These are phyloP conservation scores for Dallia pectoralis DNA, from an alignment of 2,797 vertebrate species.

Conservation along the genomic window DNA sequence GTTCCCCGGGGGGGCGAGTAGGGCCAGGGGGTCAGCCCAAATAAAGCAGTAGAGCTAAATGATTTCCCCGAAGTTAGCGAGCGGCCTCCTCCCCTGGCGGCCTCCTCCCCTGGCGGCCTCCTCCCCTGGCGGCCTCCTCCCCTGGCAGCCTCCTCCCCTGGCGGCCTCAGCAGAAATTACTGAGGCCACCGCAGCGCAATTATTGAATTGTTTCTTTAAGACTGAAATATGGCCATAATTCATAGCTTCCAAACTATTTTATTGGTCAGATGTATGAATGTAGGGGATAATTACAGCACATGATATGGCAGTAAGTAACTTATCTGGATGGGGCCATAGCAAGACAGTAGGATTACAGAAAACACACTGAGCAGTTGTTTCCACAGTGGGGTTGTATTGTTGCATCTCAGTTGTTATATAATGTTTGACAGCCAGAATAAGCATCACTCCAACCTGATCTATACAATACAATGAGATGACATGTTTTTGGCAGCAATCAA, in stretches of 20 bases:
- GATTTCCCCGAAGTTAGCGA: constrained; percentile 76
- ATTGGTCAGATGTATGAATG: constrained; percentile 72
- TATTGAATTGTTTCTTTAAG: constrained; percentile 83
- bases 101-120: constrained; percentile 70
- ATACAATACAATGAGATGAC: too few species aligned
- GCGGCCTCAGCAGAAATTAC: constrained; percentile 73
- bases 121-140: constrained; percentile 54
- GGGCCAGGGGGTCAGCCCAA: constrained; percentile 83
- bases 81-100: constrained; percentile 63
- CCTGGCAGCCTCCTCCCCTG: constrained; percentile 74
- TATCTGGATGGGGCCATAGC: constrained; percentile 69
- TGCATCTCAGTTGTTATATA: too few species aligned
- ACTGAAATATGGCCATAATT: constrained; percentile 86
- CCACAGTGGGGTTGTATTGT: too few species aligned
- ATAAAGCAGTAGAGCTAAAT: constrained; percentile 86
- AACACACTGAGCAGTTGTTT: constrained; percentile 54
- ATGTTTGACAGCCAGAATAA: too few species aligned
- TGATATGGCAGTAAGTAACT: constrained; percentile 82
- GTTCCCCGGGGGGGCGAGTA: constrained; percentile 71
- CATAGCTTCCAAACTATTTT: constrained; percentile 81
- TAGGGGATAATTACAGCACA: constrained; percentile 79
- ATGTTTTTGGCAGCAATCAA: too few species aligned
- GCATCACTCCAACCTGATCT: too few species aligned
- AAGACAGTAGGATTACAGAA: not conserved
- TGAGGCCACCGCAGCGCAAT: constrained; percentile 81